Base-by-base conservation (phyloP, 2,888 invertebrate genomes). In the Plusia festucae region DNA sequence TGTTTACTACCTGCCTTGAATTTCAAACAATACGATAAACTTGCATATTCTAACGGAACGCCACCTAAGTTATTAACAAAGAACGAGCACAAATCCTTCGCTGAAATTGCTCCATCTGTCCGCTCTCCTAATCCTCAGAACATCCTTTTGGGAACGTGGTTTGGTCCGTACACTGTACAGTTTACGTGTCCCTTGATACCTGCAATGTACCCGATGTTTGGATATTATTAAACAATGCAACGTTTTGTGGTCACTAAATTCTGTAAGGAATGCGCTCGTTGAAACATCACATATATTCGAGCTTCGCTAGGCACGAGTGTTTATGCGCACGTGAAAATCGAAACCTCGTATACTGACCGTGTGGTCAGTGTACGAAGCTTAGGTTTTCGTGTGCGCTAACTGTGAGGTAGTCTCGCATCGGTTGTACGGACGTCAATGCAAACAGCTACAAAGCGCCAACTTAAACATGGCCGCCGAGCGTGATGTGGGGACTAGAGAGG, bases 371-470 rank as follows among this genome's bases (percentile, higher is more conserved):
- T 57, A 51, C 57, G 70, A 70, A 73, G 70, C 69, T 66, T 73
- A 58, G 58, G 69, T 64, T 66, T 75, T 53, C 56, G 61, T 70
- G 52, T 65, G 60, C 44, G 58, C 77, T 73, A 64, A 78, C 65
- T 69, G 56, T 65, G 62, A 54, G 65, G 68, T 56, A 16, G 62
- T 54, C 67, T 67, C 60, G 69, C 72, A 68, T 51, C 63, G 62
- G 63, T 65, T 60, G 57, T 53, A 27, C 55, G 71, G 63, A 46
- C 61, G 56, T 51, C 60, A 58, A 73, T 54, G 78, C 67, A 82
- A 81, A 82, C 82, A 81, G 62, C 52, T 63, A 81, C 71, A 76
- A 78, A 80, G 79, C 76, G 24, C 70, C 54, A 74, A 81, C 73
- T 78, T 75, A 80, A 77, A 82, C 77, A 82, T 70, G 65, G 55